These are phyloP conservation scores for Reticulitermes speratus DNA, from an alignment of 1,140 invertebrate species.

Conservation along the genomic window DNA sequence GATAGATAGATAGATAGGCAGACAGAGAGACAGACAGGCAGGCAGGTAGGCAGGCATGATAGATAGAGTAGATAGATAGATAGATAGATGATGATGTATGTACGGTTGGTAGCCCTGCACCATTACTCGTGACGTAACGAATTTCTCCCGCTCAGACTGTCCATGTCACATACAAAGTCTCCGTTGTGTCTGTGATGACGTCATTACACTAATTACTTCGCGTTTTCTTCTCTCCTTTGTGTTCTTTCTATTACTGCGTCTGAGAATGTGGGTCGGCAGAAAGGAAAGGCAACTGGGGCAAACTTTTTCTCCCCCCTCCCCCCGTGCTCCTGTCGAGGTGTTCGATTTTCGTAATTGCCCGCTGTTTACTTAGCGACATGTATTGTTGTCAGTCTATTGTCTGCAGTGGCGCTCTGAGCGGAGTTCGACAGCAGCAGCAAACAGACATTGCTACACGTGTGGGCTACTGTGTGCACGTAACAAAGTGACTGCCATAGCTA, in stretches of 20 bases:
- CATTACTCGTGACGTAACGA: too few relatives aligned
- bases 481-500: too few relatives aligned
- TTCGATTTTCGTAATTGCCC: neutral
- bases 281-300: constrained; percentile 6
- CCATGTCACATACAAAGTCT: neutral
- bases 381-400: neutral
- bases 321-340: neutral
- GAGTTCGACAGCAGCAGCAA: neutral
- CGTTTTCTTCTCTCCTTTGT: neutral
- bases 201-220: neutral
- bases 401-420: neutral
- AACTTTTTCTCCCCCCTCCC: neutral
- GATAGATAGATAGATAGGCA: too few relatives aligned
- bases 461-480: too few relatives aligned
- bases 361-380: neutral
- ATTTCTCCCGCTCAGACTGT: too few relatives aligned
- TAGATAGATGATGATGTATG: too few relatives aligned
- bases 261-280: neutral
- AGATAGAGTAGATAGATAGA: too few relatives aligned
- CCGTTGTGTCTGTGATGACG: neutral
- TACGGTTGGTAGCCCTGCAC: too few relatives aligned
- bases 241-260: too few relatives aligned
- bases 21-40: too few relatives aligned
- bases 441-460: neutral
- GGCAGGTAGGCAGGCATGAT: too few relatives aligned